Evolutionary conservation across 2,113 vertebrate species (phyloP).

Genomic region (Sakesphorus luctuosus): DNA sequence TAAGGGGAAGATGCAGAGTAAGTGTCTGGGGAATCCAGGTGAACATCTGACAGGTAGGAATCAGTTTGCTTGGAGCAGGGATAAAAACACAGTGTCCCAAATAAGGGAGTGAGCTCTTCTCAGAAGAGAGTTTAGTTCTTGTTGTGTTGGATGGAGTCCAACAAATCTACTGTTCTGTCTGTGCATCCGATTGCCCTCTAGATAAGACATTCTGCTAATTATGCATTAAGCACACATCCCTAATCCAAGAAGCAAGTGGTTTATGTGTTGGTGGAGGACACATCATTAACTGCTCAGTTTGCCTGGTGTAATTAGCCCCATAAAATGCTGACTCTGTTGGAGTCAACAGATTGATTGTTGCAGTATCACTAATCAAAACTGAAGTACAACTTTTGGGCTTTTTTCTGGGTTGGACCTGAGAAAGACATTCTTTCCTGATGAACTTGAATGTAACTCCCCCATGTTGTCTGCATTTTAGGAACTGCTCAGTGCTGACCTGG

Average conservation of each 20-base stretch:
- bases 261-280: not conserved
- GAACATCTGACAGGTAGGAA: not conserved
- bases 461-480: not conserved
- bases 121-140: not conserved
- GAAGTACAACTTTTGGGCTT: not conserved
- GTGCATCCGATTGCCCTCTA: not conserved
- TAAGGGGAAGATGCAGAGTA: conserved; percentile 88
- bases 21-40: not conserved
- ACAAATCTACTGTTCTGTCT: not conserved
- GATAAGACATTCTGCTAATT: conserved; percentile 15
- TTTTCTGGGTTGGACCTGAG: not conserved
- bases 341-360: not conserved
- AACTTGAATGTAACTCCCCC: not conserved
- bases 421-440: not conserved
- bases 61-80: not conserved
- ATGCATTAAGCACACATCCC: not conserved
- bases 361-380: not conserved
- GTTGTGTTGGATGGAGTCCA: not conserved
- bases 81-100: not conserved
- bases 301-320: not conserved
- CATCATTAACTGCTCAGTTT: not conserved
- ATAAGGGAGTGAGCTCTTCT: not conserved
- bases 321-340: not conserved
- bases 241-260: not conserved
- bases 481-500: not conserved